Evolutionary conservation across 2,888 invertebrate genomes (phyloP), one percentile per base, ranked within the genome.

Genomic region (Sisyra nigra): DNA sequence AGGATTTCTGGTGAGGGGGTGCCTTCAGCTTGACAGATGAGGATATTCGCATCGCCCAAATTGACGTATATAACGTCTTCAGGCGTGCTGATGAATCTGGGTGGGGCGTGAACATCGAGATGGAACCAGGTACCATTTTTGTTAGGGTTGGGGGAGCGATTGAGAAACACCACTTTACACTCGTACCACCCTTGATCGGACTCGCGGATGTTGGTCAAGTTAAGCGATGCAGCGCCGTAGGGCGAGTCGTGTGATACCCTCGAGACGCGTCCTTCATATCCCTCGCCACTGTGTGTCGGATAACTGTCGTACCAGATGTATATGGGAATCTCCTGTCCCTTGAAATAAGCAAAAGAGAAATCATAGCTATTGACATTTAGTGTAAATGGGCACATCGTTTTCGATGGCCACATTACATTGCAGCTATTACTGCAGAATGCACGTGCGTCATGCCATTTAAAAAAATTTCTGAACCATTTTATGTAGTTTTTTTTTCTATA

Each of bases 221-320:
- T 93, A 67, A 94, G 86, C 57, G 89, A 89, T 53, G 92, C 92
- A 52, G 85, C 81, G 56, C 91, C 91, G 64, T 84, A 88, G 48
- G 81, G 81, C 48, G 87, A 86, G 67, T 85, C 86, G 52, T 81
- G 80, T 50, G 85, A 80, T 55, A 91, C 89, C 55, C 87, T 77
- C 49, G 88, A 85, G 59, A 91, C 91, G 48, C 92, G 72, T 54
- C 87, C 88, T 65, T 91, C 88, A 71, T 91, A 92, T 42, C 88
- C 91, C 63, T 87, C 85, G 56, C 87, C 93, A 65, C 89, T 87
- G 74, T 93, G 94, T 51, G 93, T 88, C 54, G 91, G 91, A 70
- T 94, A 94, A 63, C 89, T 88, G 71, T 92, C 91, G 76, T 92
- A 94, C 87, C 92, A 92, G 69, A 93, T 91, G 75, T 92, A 93